Evolutionary conservation across 1,140 invertebrate genomes (phyloP), one percentile per base, ranked within the genome.

Genomic region (Helicoverpa zea): DNA sequence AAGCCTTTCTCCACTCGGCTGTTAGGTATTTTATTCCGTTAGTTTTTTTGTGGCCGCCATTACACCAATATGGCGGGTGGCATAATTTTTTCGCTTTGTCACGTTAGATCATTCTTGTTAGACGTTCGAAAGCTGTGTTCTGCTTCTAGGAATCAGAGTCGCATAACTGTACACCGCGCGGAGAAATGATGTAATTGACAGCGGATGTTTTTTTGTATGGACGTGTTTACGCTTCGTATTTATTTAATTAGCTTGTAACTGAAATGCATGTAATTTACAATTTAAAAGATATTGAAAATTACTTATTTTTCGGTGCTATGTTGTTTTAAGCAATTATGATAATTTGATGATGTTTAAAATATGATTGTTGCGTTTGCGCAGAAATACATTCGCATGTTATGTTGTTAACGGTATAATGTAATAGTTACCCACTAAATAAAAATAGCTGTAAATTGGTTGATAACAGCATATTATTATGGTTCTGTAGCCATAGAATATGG

Each of bases 101-200:
- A 94, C 92, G 94, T 95, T 95, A 95, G 94, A 95, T 95, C 94
- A 95, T 94, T 95, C 94, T 94, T 91, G 92, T 94, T 94, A 94
- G 91, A 91, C 84, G 87, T 89, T 94, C 87, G 92, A 95, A 95
- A 95, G 94, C 92, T 89, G 91, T 83, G 88, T 89, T 91, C 89
- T 90, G 91, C 84, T 91, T 91, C 85, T 87, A 68, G 84, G 89
- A 88, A 92, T 88, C 88, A 88, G 84, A 93, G 89, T 88, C 90
- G 90, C 91, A 92, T 95, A 95, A 95, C 92, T 92, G 94, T 95
- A 91, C 80, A 83, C 77, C 83, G 82, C 80, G 83, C 76, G 54
- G 81, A 86, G 87, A 89, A 90, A 89, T 95, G 88, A 95, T 89
- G 92, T 95, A 95, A 95, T 92, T 90, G 86, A 90, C 88, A 81